Base-by-base conservation (phyloP, 2,888 invertebrate species). In the Colletes collaris region DNA sequence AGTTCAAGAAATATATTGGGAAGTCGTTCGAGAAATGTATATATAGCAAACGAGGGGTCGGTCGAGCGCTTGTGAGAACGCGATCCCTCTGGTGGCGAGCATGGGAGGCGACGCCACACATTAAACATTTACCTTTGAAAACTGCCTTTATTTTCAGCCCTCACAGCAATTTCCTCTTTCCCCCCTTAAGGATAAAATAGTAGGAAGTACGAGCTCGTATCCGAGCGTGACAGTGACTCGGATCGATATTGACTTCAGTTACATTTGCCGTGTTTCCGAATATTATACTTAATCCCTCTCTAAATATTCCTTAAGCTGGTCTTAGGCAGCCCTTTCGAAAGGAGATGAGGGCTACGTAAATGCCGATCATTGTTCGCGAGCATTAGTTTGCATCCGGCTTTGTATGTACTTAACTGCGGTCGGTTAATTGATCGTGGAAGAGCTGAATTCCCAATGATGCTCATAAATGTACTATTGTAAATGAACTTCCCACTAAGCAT, bases 341-440 rank as follows among this genome's bases (percentile, higher is more conserved):
- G 64, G 73, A 76, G 63, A 64, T n/a, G 27, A 71, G 19, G 73
- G 56, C 49, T 81, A 58, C 49, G 72, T 27, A 65, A 60, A 71
- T 64, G 44, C 59, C 53, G 79, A 79, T 76, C 67, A 76, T 76
- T 55, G 68, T 72, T 68, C 67, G 56, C 70, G 68, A 58, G 56
- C 62, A 79, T 58, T 79, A 63, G 13, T 40, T 74, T 56, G 68
- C 60, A 46, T 49, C 27, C 70, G 70, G 64, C 67, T 78, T 69
- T 50, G 27, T 0, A 4, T 37, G 65, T 40, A n/a, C 64, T 72
- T 67, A 72, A 56, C 65, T 58, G 53, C 62, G 59, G 56, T 27
- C 71, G 66, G 69, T 73, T 83, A 83, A 83, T 83, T 74, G 69
- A 79, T 76, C 73, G 71, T 74, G 40, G 68, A 49, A 27, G 2